Base-by-base conservation (phyloP, 2,113 vertebrate species). In the Tympanuchus pallidicinctus region DNA sequence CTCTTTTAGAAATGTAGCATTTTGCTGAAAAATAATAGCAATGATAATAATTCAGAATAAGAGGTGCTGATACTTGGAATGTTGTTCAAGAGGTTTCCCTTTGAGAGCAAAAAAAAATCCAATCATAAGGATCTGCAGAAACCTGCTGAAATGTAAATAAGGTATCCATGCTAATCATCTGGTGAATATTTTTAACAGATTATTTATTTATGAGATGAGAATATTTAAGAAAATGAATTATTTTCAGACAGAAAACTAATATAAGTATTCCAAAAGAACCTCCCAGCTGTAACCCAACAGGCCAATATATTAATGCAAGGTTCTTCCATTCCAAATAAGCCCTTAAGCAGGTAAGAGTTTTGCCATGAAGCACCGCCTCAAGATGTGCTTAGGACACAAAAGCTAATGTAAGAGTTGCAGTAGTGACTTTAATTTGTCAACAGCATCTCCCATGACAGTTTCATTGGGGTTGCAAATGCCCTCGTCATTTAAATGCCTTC, bases 381-480 rank as follows among this genome's bases (percentile, higher is more conserved):
- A 94, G 91, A 94, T 87, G 81, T 96, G 92, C 93, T 96, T 93
- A 92, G 89, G 96, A 89, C 88, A 94, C 89, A 93, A 93, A 90
- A 95, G 83, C 86, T 95, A 94, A 90, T 90, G 66, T 61, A 92
- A 87, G 90, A 89, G 73, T 57, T 92, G 84, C 88, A 87, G 73
- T 22, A 93, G 92, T 16, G 9, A 74, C 86, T 96, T 96, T 94
- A 92, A 90, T 96, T 96, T 96, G 92, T 96, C 92, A 96, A 85
- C 88, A 95, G 86, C 83, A 92, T 92, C 63, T 84, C 90, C 84
- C 94, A 36, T 43, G 94, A 89, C 94, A 93, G 54, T 95, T 95
- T 59, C 91, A 66, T 30, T 32, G 92, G 86, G 66, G 61, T 76
- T 94, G 83, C 91, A 91, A 84, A 93, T 92, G 64, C 92, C 66